These are phyloP conservation scores for Himalopsyche japonica DNA, from an alignment of 2,888 invertebrate species.

Conservation along the genomic window DNA sequence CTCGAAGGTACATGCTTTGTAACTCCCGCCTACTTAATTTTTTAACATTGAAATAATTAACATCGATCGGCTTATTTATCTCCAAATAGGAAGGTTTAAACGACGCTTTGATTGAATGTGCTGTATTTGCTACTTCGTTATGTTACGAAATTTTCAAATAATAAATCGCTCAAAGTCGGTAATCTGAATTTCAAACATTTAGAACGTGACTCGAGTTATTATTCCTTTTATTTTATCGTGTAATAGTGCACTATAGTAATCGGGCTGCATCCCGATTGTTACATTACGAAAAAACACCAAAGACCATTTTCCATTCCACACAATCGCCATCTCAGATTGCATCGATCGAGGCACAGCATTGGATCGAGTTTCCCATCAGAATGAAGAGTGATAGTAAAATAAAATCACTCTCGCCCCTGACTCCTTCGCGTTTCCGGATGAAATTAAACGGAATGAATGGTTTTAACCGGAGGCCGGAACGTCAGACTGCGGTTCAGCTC, in stretches of 20 bases:
- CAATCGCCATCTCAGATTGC: neutral
- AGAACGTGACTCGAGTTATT: too few species aligned
- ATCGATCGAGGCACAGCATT: neutral
- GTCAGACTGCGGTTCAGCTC: neutral
- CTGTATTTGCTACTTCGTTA: too few species aligned
- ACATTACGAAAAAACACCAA: neutral
- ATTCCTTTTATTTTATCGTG: too few species aligned
- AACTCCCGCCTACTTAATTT: too few species aligned
- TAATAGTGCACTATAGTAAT: neutral
- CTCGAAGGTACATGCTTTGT: too few species aligned
- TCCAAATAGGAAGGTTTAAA: too few species aligned
- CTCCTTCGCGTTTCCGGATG: neutral
- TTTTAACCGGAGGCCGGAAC: neutral
- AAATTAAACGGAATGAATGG: neutral
- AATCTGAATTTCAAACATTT: too few species aligned
- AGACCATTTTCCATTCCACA: neutral
- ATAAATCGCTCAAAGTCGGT: too few species aligned
- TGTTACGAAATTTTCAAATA: too few species aligned
- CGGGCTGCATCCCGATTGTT: neutral
- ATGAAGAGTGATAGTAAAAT: neutral
- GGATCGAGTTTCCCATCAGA: neutral
- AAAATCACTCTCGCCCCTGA: neutral
- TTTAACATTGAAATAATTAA: too few species aligned
- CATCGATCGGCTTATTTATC: too few species aligned
- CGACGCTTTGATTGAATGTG: too few species aligned